Base-by-base conservation (phyloP, 1,140 invertebrate genomes). In the Sitodiplosis mosellana region DNA sequence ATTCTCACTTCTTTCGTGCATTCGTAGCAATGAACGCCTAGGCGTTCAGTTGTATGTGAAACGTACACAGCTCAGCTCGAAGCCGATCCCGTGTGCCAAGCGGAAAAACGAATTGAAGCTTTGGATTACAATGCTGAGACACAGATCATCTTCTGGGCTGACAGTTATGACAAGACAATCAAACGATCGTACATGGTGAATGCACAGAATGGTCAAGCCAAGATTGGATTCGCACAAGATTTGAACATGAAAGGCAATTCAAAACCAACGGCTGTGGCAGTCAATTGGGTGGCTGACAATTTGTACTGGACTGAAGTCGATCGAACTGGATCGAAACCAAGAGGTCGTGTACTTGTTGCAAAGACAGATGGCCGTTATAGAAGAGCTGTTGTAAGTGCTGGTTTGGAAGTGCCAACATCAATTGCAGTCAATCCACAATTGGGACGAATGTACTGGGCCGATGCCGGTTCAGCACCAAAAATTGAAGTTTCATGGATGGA, bases 401-500 rank as follows among this genome's bases (percentile, higher is more conserved):
- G 74, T 6, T 62, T 92, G 7, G 86, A 89, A 58, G 73, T 77
- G 53, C 91, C 92, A 4, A 83, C 84, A 1, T 83, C 88, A 0
- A 69, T 97, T 17, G 90, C 77, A 0, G 71, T 96, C 0, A 88
- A 94, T 69, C 89, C 91, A 0, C 78, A 88, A 54, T 59, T 74
- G 45, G 91, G 90, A 8, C 71, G 77, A 49, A 77, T 94, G 71
- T 88, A 83, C 59, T 96, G 90, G 90, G 75, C 87, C 0, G 88
- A 96, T 61, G 80, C 80, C 5, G 87, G 87, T 15, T 76, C 75
- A 2, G 73, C 75, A 18, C 80, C 91, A 6, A 83, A 87, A 61
- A 91, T 94, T 48, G 88, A 93, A 62, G 76, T 80, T 0, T 76
- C 87, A 12, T 96, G 90, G 90, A 93, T 97, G 87, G 93, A 96